Percentiles rank a stretch among this genome's conserved stretches.
Evolutionary conservation across 2,113 vertebrate species (phyloP).

Genomic region (Rafetus swinhoei): DNA sequence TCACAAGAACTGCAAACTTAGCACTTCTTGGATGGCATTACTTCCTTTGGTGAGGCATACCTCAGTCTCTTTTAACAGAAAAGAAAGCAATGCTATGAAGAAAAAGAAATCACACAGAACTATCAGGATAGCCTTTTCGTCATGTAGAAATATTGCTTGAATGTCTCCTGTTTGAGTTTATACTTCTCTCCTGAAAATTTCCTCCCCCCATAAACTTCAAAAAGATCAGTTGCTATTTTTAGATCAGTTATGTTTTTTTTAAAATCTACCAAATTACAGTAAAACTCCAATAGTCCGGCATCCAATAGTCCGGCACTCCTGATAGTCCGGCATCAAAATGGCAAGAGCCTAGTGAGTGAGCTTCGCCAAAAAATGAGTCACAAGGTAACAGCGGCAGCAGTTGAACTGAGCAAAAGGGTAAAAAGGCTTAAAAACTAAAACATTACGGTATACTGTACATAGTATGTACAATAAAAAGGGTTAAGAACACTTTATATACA

Average conservation of each 20-base stretch:
- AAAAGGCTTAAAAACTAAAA: too few relatives aligned
- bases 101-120: constrained; percentile 37
- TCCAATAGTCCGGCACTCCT: too few relatives aligned
- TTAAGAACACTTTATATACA: too few relatives aligned
- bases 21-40: constrained; percentile 5
- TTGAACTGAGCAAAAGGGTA: too few relatives aligned
- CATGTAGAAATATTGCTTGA: constrained; percentile 43
- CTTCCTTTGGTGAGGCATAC: too few relatives aligned
- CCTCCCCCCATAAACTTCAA: constrained; percentile 39
- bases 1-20: constrained; percentile 59
- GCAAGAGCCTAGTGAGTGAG: too few relatives aligned
- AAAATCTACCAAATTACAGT: constrained; percentile 66
- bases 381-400: too few relatives aligned
- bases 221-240: constrained; percentile 63
- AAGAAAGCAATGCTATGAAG: constrained; percentile 54
- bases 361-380: too few relatives aligned
- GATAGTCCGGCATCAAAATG: too few relatives aligned
- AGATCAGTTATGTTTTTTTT: constrained; percentile 64
- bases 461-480: too few relatives aligned
- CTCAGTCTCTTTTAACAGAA: constrained; percentile 53
- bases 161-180: constrained; percentile 35
- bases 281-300: too few relatives aligned
- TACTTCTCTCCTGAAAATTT: constrained; percentile 15
- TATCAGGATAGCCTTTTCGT: background rate
- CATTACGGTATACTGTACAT: too few relatives aligned